Conservation (phyloP, 2,888 invertebrate species). For the Temnothorax rugatulus region DNA sequence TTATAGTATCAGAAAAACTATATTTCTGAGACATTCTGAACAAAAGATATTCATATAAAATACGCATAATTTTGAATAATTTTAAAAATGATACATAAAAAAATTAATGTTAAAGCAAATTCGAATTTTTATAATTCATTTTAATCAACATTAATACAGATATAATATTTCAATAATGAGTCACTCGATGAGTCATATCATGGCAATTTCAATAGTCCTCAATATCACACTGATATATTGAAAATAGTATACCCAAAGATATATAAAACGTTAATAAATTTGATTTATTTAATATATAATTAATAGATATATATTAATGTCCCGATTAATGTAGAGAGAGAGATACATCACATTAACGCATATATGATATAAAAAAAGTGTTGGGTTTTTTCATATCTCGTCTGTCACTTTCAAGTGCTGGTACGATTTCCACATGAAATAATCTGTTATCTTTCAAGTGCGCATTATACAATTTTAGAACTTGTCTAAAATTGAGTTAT, state of each 20-base stretch:
- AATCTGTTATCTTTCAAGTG: not conserved
- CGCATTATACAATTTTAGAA: constrained; percentile 6
- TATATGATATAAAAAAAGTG: not conserved
- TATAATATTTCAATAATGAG: not conserved
- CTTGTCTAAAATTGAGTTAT: not conserved
- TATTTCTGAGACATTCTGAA: not conserved
- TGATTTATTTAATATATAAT: not conserved
- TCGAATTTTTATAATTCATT: not conserved
- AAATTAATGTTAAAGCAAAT: not conserved
- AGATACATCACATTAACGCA: not conserved
- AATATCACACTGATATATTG: not conserved
- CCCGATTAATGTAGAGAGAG: not conserved
- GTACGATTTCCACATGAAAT: not conserved
- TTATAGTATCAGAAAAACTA: not conserved
- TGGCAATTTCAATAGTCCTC: no score
- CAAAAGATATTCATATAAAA: not conserved
- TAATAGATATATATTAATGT: not conserved
- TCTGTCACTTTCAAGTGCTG: not conserved
- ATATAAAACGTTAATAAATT: not conserved
- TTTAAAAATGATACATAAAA: not conserved
- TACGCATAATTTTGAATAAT: not conserved
- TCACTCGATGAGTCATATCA: not conserved
- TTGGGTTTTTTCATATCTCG: not conserved
- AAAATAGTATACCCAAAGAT: not conserved
- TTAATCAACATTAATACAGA: not conserved